A percentile compares a stretch with the other conserved stretches of the same genome.
Evolutionary conservation across 2,888 invertebrate species (phyloP).

Genomic region (Brenthis daphne): DNA sequence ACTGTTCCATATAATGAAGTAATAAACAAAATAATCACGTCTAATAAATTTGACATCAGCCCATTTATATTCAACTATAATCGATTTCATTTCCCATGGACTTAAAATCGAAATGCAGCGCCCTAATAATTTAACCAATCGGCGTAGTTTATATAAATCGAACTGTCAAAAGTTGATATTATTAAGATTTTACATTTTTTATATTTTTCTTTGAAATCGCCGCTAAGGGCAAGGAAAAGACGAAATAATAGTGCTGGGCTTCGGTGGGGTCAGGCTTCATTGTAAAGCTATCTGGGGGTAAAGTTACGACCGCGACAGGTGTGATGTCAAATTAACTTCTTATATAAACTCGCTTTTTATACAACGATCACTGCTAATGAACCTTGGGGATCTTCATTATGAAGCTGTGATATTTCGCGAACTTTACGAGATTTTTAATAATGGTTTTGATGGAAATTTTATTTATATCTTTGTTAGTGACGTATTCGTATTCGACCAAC

Average conservation of each 20-base stretch:
- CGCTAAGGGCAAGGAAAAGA: conserved; percentile 64
- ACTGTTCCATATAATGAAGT: conserved; percentile 6
- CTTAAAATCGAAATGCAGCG: conserved; percentile 43
- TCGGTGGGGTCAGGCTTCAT: conserved; percentile 65
- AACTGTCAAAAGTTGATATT: conserved; percentile 72
- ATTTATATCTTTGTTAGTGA: not conserved
- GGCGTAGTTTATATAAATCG: conserved; percentile 60
- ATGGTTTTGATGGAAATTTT: conserved; percentile 54
- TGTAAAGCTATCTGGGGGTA: conserved; percentile 71
- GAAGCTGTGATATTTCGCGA: conserved; percentile 56
- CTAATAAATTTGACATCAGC: conserved; percentile 19
- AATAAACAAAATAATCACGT: conserved; percentile 18
- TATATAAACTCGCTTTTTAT: conserved; percentile 78
- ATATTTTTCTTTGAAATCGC: conserved; percentile 70
- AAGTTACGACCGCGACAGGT: conserved; percentile 80
- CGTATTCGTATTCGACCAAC: conserved; percentile 34
- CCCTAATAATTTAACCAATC: conserved; percentile 59
- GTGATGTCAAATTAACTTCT: conserved; percentile 80
- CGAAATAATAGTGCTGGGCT: conserved; percentile 65
- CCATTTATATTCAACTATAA: conserved; percentile 21
- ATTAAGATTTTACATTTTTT: conserved; percentile 73
- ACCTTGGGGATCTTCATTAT: conserved; percentile 69
- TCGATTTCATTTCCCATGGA: conserved; percentile 37
- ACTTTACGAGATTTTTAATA: conserved; percentile 48
- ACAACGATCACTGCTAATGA: conserved; percentile 74